phyloP scores from a whole-genome alignment of 2,888 invertebrate genomes.

The Megaustenia siamemsis region DNA sequence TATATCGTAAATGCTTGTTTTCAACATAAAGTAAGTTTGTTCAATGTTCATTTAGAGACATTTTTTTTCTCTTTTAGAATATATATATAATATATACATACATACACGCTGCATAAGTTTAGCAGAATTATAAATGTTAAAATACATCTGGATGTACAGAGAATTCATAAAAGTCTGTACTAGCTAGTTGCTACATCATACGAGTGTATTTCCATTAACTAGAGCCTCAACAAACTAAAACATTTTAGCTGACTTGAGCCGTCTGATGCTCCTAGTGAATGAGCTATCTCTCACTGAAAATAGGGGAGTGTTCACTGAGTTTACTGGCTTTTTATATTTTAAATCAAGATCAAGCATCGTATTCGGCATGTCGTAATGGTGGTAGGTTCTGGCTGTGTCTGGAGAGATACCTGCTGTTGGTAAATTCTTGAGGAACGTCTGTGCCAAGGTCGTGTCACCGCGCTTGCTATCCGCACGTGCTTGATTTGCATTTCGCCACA shows the following conservation, averaged over 20 bases:
- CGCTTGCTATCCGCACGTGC: background rate
- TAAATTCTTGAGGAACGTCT: constrained; percentile 26
- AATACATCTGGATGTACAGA: no score
- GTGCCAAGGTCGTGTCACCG: background rate
- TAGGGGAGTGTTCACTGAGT: background rate
- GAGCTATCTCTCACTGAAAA: background rate
- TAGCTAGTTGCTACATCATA: no score
- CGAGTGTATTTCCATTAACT: no score
- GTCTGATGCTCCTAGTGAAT: background rate
- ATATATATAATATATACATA: no score
- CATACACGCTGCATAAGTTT: no score
- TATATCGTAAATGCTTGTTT: no score
- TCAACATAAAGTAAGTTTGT: no score
- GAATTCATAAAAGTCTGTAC: no score
- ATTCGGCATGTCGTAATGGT: background rate
- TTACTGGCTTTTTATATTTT: background rate
- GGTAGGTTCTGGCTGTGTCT: constrained; percentile 25
- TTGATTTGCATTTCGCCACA: constrained; percentile 33
- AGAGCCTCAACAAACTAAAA: background rate
- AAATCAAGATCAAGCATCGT: background rate
- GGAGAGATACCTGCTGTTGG: constrained; percentile 39
- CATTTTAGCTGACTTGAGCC: background rate
- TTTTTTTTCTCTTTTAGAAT: no score
- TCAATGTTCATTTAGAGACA: no score
- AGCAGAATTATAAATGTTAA: no score